Evolutionary conservation across 2,797 vertebrate genomes (phyloP).

Genomic region (Premnoplex brunnescens): DNA sequence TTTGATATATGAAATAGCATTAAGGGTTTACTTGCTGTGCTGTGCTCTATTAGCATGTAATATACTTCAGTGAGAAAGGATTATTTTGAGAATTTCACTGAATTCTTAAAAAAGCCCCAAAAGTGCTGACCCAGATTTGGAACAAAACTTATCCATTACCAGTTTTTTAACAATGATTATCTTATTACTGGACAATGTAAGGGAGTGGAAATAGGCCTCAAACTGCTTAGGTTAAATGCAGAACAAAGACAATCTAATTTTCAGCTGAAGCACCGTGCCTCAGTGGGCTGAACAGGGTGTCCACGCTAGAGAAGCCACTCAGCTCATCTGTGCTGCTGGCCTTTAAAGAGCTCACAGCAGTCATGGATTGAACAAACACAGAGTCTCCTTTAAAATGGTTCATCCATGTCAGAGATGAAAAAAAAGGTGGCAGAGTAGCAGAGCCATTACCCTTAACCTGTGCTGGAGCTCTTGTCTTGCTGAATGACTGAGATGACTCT

Average conservation of each 20-base stretch:
- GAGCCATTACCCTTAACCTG: neutral
- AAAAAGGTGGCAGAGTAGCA: neutral
- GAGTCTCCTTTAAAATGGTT: neutral
- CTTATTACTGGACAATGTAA: neutral
- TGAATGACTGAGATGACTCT: neutral
- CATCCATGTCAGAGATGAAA: neutral
- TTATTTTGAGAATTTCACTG: neutral
- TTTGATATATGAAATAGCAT: constrained; percentile 23
- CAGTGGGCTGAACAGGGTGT: neutral
- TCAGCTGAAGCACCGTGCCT: neutral
- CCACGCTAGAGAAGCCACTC: neutral
- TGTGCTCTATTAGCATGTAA: neutral
- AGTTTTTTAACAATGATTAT: neutral
- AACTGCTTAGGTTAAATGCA: neutral
- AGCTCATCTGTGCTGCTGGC: neutral
- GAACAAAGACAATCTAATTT: neutral
- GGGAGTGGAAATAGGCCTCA: neutral
- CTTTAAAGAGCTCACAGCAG: neutral
- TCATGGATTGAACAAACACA: neutral
- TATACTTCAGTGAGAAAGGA: neutral
- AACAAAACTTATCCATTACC: neutral
- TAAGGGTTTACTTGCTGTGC: neutral
- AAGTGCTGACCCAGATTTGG: neutral
- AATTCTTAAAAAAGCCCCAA: neutral
- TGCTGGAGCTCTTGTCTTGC: neutral